Percentiles rank a stretch among this genome's conserved stretches.
These are phyloP conservation scores for Acromyrmex echinatior DNA, from an alignment of 1,140 invertebrate genomes.

Conservation along the genomic window DNA sequence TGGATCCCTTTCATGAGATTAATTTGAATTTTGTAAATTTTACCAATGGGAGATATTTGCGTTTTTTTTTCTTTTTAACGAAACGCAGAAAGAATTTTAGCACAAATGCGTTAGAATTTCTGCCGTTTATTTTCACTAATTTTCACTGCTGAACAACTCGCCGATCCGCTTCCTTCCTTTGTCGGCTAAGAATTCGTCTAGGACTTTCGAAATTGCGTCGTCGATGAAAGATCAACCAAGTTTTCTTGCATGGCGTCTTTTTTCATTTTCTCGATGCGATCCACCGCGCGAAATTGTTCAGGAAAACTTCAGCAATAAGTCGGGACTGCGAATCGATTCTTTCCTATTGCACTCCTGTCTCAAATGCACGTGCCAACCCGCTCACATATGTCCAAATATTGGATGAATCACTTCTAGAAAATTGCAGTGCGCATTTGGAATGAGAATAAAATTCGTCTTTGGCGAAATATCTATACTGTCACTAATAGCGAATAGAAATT, in stretches of 20 bases:
- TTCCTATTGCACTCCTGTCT: not conserved
- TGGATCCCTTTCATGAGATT: constrained; percentile 47
- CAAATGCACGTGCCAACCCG: not conserved
- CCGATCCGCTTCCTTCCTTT: constrained; percentile 4
- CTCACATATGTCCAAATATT: constrained; percentile 7
- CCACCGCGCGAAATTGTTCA: constrained; percentile 59
- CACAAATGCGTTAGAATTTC: not conserved
- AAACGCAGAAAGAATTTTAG: not conserved
- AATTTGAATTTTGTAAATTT: not conserved
- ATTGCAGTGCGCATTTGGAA: not conserved
- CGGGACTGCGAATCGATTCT: constrained; percentile 29
- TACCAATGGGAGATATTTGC: not conserved
- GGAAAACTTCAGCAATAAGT: constrained; percentile 64
- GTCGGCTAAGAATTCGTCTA: constrained; percentile 38
- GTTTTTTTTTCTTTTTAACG: not conserved
- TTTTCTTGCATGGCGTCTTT: constrained; percentile 40
- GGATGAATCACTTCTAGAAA: constrained; percentile 2
- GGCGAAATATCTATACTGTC: not conserved
- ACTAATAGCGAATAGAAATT: not conserved
- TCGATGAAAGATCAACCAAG: constrained; percentile 62
- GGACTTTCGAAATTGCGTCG: constrained; percentile 55
- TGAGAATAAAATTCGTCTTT: not conserved
- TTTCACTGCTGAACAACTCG: constrained; percentile 4
- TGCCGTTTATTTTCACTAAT: not conserved
- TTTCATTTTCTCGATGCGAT: constrained; percentile 30